Conservation (phyloP, 23 tunicate genomes). For the Phallusia fumigata region DNA sequence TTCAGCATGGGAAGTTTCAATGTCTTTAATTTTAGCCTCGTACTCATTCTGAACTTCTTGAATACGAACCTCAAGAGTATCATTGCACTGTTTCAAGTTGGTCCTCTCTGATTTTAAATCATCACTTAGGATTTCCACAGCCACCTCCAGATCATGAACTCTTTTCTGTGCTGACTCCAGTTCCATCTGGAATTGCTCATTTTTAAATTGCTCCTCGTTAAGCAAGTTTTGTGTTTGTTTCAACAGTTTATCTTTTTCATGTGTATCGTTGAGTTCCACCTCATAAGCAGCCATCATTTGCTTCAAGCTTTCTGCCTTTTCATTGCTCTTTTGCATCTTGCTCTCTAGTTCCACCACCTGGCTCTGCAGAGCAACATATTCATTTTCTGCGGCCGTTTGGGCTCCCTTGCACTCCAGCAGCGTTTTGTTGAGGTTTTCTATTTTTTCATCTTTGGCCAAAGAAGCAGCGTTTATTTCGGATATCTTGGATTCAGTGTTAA, state of each 20-base stretch:
- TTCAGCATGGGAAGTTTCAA: constrained; percentile 16
- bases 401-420: not conserved
- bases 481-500: constrained; percentile 32
- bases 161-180: constrained; percentile 13
- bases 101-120: not conserved
- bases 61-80: not conserved
- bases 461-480: not conserved
- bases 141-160: not conserved
- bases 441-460: not conserved
- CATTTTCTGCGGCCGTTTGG: not conserved
- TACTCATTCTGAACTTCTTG: constrained; percentile 4
- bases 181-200: constrained; percentile 12
- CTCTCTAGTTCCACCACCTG: constrained; percentile 7
- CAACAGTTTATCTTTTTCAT: not conserved
- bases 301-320: constrained; percentile 22
- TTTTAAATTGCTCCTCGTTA: constrained; percentile 12
- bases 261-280: constrained; percentile 31
- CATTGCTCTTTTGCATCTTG: constrained; percentile 25
- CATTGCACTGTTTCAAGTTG: constrained; percentile 5
- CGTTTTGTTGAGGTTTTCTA: not conserved
- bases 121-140: not conserved
- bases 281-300: constrained; percentile 58
- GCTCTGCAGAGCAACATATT: not conserved
- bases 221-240: not conserved
- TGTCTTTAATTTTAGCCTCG: not conserved